Evolutionary conservation across 2,113 vertebrate species (phyloP).

Genomic region (Rhodinocichla rosea): DNA sequence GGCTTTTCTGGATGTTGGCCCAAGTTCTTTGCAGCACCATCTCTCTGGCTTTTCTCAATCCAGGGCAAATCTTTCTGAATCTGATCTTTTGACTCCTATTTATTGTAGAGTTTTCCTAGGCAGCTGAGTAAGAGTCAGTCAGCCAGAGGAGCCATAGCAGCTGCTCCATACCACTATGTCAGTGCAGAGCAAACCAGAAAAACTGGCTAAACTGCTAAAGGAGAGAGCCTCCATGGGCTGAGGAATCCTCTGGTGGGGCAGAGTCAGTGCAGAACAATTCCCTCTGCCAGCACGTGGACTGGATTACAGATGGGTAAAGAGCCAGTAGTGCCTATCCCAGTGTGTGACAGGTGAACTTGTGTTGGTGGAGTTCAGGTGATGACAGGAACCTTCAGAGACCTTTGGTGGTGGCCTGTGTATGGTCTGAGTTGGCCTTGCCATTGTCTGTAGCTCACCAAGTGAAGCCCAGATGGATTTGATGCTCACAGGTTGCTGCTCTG

Average conservation of each 20-base stretch:
- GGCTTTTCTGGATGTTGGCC: neutral
- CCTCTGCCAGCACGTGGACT: neutral
- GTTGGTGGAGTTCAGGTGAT: neutral
- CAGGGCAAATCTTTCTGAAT: neutral
- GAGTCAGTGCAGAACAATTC: neutral
- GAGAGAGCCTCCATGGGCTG: neutral
- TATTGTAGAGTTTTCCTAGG: neutral
- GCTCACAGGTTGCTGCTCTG: neutral
- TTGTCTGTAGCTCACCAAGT: neutral
- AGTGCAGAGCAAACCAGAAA: slow-evolving; percentile 25
- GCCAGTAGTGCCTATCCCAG: neutral
- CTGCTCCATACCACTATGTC: neutral
- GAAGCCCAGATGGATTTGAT: neutral
- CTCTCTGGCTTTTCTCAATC: neutral
- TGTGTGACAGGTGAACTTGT: neutral
- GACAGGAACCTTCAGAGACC: neutral
- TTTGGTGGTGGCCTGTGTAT: neutral
- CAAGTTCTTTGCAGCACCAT: neutral
- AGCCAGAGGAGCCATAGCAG: neutral
- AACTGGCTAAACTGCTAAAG: neutral
- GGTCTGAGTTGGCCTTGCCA: neutral
- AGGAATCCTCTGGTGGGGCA: neutral
- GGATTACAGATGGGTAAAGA: neutral
- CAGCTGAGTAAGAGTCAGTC: neutral
- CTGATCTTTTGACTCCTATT: neutral